These are phyloP conservation scores for Dipodomys merriami DNA, from an alignment of 2,113 vertebrate species.

Conservation along the genomic window DNA sequence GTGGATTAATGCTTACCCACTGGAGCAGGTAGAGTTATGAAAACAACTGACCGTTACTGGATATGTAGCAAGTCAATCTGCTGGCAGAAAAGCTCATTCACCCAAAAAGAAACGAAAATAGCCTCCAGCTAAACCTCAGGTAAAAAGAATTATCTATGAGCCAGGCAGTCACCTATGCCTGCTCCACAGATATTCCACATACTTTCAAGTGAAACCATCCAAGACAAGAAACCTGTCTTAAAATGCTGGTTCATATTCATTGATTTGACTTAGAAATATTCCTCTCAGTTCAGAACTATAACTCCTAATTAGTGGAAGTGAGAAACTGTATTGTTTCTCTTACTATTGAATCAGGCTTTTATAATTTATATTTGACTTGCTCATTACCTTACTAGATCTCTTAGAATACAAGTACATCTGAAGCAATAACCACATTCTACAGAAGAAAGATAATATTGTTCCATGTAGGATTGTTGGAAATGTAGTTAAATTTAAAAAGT, in stretches of 20 bases:
- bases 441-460: neutral
- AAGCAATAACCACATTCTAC: neutral
- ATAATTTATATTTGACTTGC: neutral
- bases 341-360: neutral
- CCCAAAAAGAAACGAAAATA: neutral
- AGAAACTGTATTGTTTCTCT: neutral
- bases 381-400: neutral
- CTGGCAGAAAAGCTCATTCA: neutral
- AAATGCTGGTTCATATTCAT: neutral
- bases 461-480: neutral
- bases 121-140: neutral
- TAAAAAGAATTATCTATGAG: neutral
- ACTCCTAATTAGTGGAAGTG: neutral
- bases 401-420: neutral
- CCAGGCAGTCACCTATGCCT: neutral
- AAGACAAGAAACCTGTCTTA: neutral
- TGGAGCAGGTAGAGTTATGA: neutral
- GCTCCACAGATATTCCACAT: neutral
- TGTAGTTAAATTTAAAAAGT: neutral
- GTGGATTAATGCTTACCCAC: neutral
- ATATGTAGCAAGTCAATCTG: neutral
- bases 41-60: neutral
- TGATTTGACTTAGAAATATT: neutral
- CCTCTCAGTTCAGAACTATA: neutral
- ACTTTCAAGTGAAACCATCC: neutral